Percentiles rank a stretch among this genome's conserved stretches.
Evolutionary conservation across 2,888 invertebrate species (phyloP).

Genomic region (Creontiades dilutus): DNA sequence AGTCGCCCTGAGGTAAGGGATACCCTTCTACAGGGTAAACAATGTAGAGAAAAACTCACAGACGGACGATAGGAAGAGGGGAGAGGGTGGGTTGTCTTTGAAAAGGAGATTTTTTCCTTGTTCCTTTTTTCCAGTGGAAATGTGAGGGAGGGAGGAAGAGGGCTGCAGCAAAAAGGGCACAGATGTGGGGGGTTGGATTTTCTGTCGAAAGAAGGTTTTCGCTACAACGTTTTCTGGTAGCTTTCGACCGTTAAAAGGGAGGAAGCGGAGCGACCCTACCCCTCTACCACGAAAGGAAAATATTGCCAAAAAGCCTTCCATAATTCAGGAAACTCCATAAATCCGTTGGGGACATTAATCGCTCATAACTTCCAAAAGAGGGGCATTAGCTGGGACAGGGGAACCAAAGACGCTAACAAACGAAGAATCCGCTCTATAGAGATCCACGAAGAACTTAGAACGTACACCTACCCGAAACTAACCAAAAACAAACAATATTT

Average conservation of each 20-base stretch:
- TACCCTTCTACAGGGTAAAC: conserved; percentile 61
- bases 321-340: conserved; percentile 61
- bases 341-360: conserved; percentile 58
- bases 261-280: not conserved
- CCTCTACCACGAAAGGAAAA: conserved; percentile 40
- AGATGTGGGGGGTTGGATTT: not conserved
- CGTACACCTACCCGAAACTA: too few relatives aligned
- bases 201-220: conserved; percentile 34
- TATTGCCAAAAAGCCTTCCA: conserved; percentile 69
- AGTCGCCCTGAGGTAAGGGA: conserved; percentile 39
- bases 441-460: too few relatives aligned
- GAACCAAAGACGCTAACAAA: not conserved
- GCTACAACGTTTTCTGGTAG: not conserved
- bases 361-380: conserved; percentile 24
- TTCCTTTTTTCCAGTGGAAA: not conserved
- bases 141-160: too few relatives aligned
- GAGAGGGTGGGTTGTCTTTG: not conserved
- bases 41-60: conserved; percentile 49
- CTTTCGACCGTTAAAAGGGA: conserved; percentile 4
- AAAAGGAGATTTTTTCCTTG: conserved; percentile 25
- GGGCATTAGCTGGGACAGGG: conserved; percentile 1
- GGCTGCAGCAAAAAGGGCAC: too few relatives aligned
- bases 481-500: too few relatives aligned
- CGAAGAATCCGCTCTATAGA: too few relatives aligned
- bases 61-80: not conserved